Conservation (phyloP, 2,888 invertebrate genomes). For the Nebria brevicollis region DNA sequence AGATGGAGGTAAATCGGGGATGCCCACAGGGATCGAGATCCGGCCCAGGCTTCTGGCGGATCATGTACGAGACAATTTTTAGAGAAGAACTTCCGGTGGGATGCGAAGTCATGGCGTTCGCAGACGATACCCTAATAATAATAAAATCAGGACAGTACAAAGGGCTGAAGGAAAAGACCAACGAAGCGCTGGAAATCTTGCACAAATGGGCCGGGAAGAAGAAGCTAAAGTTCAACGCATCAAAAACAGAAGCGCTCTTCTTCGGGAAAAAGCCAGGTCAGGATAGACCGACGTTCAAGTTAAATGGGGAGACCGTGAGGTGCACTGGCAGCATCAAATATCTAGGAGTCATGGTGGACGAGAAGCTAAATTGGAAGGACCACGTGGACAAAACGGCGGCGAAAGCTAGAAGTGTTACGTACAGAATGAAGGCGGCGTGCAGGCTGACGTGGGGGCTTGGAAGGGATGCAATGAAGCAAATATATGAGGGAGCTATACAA, state of each 20-base stretch:
- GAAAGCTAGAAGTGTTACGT: neutral
- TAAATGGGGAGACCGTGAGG: neutral
- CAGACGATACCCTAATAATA: constrained; percentile 12
- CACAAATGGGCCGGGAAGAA: neutral
- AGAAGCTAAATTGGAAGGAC: neutral
- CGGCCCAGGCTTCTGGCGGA: constrained; percentile 35
- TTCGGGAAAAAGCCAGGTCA: neutral
- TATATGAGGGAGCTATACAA: neutral
- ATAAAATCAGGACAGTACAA: neutral
- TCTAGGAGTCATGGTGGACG: neutral
- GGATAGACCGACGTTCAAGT: neutral
- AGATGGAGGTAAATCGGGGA: neutral
- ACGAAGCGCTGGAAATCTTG: neutral
- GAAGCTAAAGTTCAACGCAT: too few relatives aligned
- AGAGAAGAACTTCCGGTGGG: constrained; percentile 20
- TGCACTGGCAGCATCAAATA: neutral
- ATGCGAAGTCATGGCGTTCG: constrained; percentile 4
- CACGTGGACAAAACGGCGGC: neutral
- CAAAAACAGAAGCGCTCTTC: neutral
- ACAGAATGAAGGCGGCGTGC: neutral
- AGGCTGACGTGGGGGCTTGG: neutral
- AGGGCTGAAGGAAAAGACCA: neutral
- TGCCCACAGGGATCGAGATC: constrained; percentile 46
- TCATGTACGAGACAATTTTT: constrained; percentile 35
- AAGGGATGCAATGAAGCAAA: neutral